Evolutionary conservation across 2,888 invertebrate genomes (phyloP).

Genomic region (Adelphocoris suturalis): DNA sequence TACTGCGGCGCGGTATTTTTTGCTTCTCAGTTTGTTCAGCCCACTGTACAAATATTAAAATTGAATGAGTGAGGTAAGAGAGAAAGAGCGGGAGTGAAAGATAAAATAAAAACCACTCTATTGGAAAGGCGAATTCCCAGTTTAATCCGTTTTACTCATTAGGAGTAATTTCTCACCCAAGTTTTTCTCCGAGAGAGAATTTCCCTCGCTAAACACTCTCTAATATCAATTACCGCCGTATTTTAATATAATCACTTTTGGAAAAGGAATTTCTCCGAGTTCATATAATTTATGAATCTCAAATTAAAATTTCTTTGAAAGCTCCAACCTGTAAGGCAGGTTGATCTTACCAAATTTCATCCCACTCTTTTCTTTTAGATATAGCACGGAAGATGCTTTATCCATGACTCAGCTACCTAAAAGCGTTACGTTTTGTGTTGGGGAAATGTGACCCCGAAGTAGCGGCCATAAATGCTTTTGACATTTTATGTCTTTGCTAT

Average conservation of each 20-base stretch:
- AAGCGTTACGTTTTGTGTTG: too few species aligned
- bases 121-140: conserved; percentile 17
- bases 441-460: too few species aligned
- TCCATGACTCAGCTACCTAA: too few species aligned
- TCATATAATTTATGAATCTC: background rate
- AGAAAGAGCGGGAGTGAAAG: background rate
- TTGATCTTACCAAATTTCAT: too few species aligned
- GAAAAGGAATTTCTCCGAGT: background rate
- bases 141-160: conserved; percentile 28
- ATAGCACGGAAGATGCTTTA: too few species aligned
- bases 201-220: background rate
- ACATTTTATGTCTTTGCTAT: too few species aligned
- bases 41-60: conserved; percentile 1
- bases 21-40: background rate
- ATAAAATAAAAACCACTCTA: background rate
- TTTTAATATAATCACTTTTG: background rate
- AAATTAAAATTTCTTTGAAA: conserved; percentile 8
- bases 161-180: background rate
- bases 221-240: background rate
- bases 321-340: background rate
- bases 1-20: background rate
- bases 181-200: conserved; percentile 2
- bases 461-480: too few species aligned
- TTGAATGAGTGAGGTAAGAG: background rate
- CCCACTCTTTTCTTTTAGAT: too few species aligned